Base-by-base conservation (phyloP, 2,797 vertebrate species). In the Podarcis lilfordi region DNA sequence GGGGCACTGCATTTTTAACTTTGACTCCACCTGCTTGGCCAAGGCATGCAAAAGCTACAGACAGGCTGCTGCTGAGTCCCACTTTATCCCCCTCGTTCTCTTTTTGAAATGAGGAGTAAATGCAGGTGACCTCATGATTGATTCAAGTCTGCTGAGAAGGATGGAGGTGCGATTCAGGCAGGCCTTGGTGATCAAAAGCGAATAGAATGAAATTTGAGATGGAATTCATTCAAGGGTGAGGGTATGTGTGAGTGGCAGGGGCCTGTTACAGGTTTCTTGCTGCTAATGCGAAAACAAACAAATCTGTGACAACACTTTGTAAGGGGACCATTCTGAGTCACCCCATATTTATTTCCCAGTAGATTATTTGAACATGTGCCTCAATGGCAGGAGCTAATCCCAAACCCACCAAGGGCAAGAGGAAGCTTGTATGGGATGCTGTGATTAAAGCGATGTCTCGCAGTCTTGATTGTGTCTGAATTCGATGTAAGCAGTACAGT, bases 321-420 rank as follows among this genome's bases (percentile, higher is more conserved):
- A 61, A 55, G 6, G 7, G 17, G 7, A 17, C 3, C 0, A 0
- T 61, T 9, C 66, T 69, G n/a, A 81, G 37, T 21, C n/a, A 35
- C 3, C 27, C 3, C 27, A 19, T 17, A 40, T 3, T 9, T 74
- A 1, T 79, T 91, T 87, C 29, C 89, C 43, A 68, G 1, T 0
- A 78, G 43, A 78, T 77, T 71, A 78, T 82, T 59, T 77, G 64
- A 17, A 3, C 2, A 68, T 76, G 23, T 37, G 3, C 64, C 72
- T 66, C 61, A 59, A 75, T 35, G 29, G 35, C 7, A 1, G 59
- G 64, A 84, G 40, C 74, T 89, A 55, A 84, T 61, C 45, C 64
- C 40, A 0, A 0, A 77, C n/a, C 66, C 0, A 0, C 35, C 1
- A 3, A 35, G 8, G 75, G 17, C n/a, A 37, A 7, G 3, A 4